Base-by-base conservation (phyloP, 2,113 vertebrate species). In the Xiphorhynchus elegans region DNA sequence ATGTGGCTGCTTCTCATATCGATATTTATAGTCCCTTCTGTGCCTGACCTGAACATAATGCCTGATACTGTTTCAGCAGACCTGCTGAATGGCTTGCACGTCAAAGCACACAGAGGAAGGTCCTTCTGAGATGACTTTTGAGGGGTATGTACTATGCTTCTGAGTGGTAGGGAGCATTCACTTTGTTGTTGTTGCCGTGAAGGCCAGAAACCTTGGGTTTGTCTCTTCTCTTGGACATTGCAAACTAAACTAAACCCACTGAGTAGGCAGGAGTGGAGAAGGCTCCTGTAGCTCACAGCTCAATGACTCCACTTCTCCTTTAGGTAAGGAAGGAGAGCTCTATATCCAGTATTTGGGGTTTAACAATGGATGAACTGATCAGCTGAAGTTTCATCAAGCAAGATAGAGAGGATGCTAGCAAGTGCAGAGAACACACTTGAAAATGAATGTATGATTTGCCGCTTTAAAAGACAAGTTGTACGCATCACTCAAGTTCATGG, bases 401-500 rank as follows among this genome's bases (percentile, higher is more conserved):
- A 73, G 37, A 76, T 9, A 23, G 37, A 68, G 49, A 17, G 33
- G n/a, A 25, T 49, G 53, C 21, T 60, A 60, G 53, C 47, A 87
- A 74, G 31, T 24, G 11, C 53, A 50, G 35, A 89, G 29, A 81
- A 63, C 12, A 20, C 10, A 17, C 19, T 26, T 85, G n/a, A 46
- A 93, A 91, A 85, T 25, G 62, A 84, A 67, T 4, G 2, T 15
- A 13, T 23, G 29, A 68, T 49, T 63, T 83, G 28, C 23, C 85
- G 46, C 62, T 84, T 82, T 44, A 64, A 20, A 84, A 81, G 53
- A 31, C 25, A 69, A 46, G 46, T 20, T 69, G 37, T 49, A 50
- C 31, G 46, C 21, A 42, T 49, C 2, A 1, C 29, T 35, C 2
- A 2, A 25, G 23, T 79, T 69, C 66, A 55, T 1, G 1, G 18